phyloP scores from a whole-genome alignment of 2,113 vertebrate species.

The Eulemur macaco region DNA sequence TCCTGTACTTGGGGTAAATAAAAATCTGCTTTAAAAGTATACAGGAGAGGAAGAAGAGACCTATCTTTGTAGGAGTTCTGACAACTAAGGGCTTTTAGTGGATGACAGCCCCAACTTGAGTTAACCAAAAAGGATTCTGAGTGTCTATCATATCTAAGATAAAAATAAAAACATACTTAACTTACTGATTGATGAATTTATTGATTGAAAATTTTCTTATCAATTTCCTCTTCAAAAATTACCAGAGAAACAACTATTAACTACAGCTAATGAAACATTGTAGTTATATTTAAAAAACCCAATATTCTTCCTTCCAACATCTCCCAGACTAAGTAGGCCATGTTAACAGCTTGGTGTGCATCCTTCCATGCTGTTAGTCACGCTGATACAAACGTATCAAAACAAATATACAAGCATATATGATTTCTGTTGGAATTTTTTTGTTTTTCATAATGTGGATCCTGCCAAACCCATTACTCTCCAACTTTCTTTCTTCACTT shows the following conservation, averaged over 20 bases:
- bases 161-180: not conserved
- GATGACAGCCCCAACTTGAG: not conserved
- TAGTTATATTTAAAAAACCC: not conserved
- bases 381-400: not conserved
- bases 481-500: not conserved
- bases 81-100: not conserved
- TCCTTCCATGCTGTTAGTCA: not conserved
- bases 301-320: not conserved
- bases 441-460: not conserved
- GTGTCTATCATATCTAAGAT: not conserved
- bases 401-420: not conserved
- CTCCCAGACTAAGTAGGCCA: not conserved
- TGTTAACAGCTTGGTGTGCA: not conserved
- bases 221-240: constrained; percentile 42
- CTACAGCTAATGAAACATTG: not conserved
- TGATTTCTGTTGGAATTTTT: not conserved
- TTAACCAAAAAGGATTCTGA: not conserved
- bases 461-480: not conserved
- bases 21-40: not conserved
- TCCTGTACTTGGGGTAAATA: constrained; percentile 12
- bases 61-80: not conserved
- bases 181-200: not conserved
- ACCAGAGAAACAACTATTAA: not conserved
- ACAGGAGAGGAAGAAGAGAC: not conserved
- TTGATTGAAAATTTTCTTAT: constrained; percentile 7